phyloP scores from a whole-genome alignment of 2,797 vertebrate species.

The Threskiornis aethiopicus region DNA sequence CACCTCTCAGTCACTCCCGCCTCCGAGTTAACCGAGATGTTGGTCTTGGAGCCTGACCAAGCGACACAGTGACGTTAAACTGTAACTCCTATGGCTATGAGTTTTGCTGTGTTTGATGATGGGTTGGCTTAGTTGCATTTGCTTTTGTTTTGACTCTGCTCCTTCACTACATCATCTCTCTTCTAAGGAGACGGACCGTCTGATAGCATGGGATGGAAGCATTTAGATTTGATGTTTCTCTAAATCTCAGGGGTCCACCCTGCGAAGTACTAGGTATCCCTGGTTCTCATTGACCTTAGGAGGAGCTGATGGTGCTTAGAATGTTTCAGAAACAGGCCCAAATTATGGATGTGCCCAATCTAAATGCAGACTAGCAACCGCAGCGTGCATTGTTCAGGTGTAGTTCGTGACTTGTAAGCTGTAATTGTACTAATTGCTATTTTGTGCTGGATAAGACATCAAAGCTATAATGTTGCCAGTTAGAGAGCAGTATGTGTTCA shows the following conservation, averaged over 20 bases:
- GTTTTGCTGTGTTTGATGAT: background rate
- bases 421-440: slow-evolving; percentile 30
- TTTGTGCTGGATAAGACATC: background rate
- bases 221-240: background rate
- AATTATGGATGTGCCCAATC: background rate
- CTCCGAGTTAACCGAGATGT: background rate
- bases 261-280: background rate
- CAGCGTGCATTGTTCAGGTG: background rate
- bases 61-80: background rate
- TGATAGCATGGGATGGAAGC: background rate
- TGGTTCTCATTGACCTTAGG: background rate
- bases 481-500: background rate
- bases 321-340: background rate
- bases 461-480: slow-evolving; percentile 1
- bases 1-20: background rate
- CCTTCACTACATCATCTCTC: background rate
- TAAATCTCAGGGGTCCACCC: background rate
- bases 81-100: background rate
- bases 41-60: background rate
- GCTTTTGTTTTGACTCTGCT: background rate
- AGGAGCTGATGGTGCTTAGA: background rate
- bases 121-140: background rate
- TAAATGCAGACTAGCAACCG: slow-evolving; percentile 15
- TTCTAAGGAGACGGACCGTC: background rate
- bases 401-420: background rate